Conservation (phyloP, 2,113 vertebrate species). For the Phalacrocorax brasilianus region DNA sequence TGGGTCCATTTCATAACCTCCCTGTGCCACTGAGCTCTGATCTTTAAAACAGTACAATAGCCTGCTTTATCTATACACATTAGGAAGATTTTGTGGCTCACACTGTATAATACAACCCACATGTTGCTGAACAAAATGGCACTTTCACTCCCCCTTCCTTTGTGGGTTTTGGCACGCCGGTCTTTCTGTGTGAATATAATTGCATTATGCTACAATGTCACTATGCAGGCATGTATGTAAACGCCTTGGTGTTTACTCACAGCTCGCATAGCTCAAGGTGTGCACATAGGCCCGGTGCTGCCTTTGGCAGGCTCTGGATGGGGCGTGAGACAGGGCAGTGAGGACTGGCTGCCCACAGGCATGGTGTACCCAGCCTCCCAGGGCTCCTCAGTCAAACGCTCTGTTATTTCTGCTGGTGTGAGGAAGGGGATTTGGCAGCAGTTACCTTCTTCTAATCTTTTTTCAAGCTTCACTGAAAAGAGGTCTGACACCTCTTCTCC, state of each 20-base stretch:
- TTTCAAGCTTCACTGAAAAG: neutral
- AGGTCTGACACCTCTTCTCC: neutral
- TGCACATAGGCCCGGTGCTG: too few species aligned
- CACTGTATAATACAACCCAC: neutral
- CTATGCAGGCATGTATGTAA: neutral
- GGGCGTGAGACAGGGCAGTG: neutral
- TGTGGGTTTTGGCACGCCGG: neutral
- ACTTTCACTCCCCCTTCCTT: neutral
- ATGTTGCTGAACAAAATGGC: neutral
- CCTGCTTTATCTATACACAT: neutral
- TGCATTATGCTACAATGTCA: too few species aligned
- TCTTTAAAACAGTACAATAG: neutral
- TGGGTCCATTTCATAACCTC: neutral
- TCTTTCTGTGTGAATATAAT: neutral
- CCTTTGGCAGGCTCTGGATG: fast-evolving
- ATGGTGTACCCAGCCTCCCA: fast-evolving
- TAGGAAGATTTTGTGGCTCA: neutral
- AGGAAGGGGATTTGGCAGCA: neutral
- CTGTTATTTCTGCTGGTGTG: neutral
- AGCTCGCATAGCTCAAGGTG: fast-evolving
- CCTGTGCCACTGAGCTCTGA: neutral
- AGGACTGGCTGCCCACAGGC: neutral
- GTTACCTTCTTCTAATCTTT: neutral
- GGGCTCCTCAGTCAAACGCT: neutral
- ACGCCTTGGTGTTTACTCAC: neutral